Evolutionary conservation across 2,797 vertebrate species (phyloP).

Genomic region (Poecile montanus): DNA sequence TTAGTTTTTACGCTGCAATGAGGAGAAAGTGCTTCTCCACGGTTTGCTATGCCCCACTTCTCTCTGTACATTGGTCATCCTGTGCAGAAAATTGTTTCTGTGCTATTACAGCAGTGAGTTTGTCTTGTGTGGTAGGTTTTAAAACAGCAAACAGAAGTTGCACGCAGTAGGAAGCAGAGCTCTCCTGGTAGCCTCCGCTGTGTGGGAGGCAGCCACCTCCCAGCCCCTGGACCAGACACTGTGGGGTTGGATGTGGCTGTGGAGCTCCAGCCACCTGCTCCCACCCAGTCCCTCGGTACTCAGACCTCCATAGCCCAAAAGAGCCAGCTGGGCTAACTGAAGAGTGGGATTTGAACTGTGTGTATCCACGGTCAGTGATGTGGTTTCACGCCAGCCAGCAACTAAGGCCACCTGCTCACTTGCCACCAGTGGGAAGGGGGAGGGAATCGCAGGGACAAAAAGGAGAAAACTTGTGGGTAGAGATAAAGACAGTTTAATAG

Average conservation of each 20-base stretch:
- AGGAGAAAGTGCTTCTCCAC: not conserved
- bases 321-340: not conserved
- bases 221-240: fast-evolving
- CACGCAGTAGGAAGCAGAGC: not conserved
- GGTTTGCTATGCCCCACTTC: not conserved
- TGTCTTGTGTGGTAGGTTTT: not conserved
- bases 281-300: fast-evolving
- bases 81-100: not conserved
- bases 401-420: not conserved
- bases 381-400: not conserved
- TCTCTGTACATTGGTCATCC: fast-evolving
- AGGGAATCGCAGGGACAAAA: not conserved
- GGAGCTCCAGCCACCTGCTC: not conserved
- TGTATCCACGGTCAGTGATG: fast-evolving
- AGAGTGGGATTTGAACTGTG: not conserved
- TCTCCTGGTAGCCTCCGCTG: not conserved
- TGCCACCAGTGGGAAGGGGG: not conserved
- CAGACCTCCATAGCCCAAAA: not conserved
- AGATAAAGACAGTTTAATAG: not conserved
- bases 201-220: not conserved
- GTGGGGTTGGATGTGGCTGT: fast-evolving
- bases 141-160: fast-evolving
- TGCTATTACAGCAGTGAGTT: fast-evolving
- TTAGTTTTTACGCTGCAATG: not conserved
- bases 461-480: not conserved